Percentiles rank a stretch among this genome's conserved stretches.
phyloP scores from a whole-genome alignment of 2,888 invertebrate genomes.

The Meloe dianella region DNA sequence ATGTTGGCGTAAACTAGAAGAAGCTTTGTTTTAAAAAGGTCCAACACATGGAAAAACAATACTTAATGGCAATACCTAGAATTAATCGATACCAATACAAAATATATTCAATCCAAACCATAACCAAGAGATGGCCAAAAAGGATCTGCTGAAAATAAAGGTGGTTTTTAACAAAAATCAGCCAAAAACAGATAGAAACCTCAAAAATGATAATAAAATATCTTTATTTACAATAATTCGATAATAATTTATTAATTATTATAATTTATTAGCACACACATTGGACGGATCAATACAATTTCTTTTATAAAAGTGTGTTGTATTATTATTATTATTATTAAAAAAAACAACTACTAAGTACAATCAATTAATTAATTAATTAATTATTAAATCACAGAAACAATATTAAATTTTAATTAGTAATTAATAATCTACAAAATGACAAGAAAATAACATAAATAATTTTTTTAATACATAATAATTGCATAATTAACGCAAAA shows the following conservation, averaged over 20 bases:
- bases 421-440: background rate
- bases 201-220: constrained; percentile 1
- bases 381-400: constrained; percentile 4
- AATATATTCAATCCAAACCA: too few species aligned
- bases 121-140: background rate
- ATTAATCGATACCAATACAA: too few species aligned
- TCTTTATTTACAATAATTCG: background rate
- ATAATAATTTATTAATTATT: background rate
- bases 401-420: background rate
- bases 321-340: background rate
- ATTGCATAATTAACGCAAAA: constrained; percentile 22
- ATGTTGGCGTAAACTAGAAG: too few species aligned
- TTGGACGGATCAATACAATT: constrained; percentile 1
- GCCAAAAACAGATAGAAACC: too few species aligned
- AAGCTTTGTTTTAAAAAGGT: too few species aligned
- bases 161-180: too few species aligned
- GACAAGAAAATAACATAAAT: constrained; percentile 15
- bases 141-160: too few species aligned
- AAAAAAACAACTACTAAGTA: background rate
- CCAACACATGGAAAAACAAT: background rate
- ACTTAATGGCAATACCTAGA: background rate
- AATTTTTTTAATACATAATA: constrained; percentile 16
- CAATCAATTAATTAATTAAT: background rate
- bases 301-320: background rate
- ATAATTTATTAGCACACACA: background rate